These are phyloP conservation scores for Chrysolina haemoptera DNA, from an alignment of 2,888 invertebrate genomes.

Conservation along the genomic window DNA sequence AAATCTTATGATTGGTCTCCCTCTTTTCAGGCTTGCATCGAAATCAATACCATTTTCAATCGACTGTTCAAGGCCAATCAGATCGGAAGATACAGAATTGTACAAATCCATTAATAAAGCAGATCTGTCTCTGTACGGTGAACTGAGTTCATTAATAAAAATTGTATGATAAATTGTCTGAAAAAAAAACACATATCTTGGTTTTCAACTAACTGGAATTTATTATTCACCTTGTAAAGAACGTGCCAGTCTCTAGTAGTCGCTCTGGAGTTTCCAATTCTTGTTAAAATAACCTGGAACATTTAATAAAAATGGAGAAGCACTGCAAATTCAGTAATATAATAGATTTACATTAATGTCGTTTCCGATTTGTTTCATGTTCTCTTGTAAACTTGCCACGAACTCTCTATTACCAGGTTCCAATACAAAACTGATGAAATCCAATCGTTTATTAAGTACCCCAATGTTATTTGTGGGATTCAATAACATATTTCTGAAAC, in stretches of 20 bases:
- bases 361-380: constrained; percentile 76
- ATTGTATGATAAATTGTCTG: constrained; percentile 81
- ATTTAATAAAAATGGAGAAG: constrained; percentile 8
- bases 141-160: constrained; percentile 78
- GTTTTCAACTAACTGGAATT: background rate
- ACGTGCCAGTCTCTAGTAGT: constrained; percentile 79
- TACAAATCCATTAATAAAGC: constrained; percentile 73
- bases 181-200: constrained; percentile 51
- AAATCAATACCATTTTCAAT: constrained; percentile 84
- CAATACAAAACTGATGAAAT: constrained; percentile 80
- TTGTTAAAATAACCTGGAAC: constrained; percentile 75
- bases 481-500: constrained; percentile 77
- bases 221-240: constrained; percentile 75
- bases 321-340: background rate
- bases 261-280: constrained; percentile 77
- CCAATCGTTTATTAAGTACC: constrained; percentile 76
- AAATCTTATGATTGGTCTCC: constrained; percentile 81
- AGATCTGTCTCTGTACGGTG: constrained; percentile 70
- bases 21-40: constrained; percentile 71
- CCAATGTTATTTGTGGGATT: constrained; percentile 79
- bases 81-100: constrained; percentile 71
- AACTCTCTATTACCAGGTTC: constrained; percentile 76
- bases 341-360: constrained; percentile 70
- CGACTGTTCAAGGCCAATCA: constrained; percentile 76
- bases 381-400: constrained; percentile 75